Base-by-base conservation (phyloP, 1,140 invertebrate genomes). In the Diabrotica undecimpunctata region DNA sequence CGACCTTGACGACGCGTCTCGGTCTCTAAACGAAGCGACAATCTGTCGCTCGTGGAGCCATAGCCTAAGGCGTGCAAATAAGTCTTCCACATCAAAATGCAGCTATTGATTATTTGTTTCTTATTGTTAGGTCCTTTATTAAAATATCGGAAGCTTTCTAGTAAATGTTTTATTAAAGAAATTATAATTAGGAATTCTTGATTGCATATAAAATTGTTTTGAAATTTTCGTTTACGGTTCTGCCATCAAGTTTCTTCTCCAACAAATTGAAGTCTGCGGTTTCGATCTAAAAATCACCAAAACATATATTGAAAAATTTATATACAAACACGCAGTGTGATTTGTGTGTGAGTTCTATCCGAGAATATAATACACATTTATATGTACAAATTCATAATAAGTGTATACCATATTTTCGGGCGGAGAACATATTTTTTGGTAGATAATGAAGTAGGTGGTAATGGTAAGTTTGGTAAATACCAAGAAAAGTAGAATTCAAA, bases 211-310 rank as follows among this genome's bases (percentile, higher is more conserved):
- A 70, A 53, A 79, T 74, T 57, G 70, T 72, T 10, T 70, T 60
- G 0, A 79, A 56, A 7, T 63, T 62, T 58, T 68, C 64, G 64
- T 79, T 66, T 8, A 74, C 65, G 7, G 66, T 72, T 54, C 75
- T 67, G 7, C 68, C 70, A 9, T 70, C 13, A 36, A 79, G 66
- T 72, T 76, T 75, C 52, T 72, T 67, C 10, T 66, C 54, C 10
- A 81, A 68, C 8, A 75, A 67, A 64, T 76, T 72, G 66, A 81
- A 80, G 70, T 80, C 80, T 5, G 76, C 79, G 7, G 61, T 70
- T 73, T 80, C 79, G n/a, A 81, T 70, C 74, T 78, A 38, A 51
- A 74, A 70, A 60, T 62, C 9, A 70, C 10, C 10, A 50, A 2
- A 8, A 12, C n/a, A 6, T 54, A 57, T 12, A 10, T 11, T 41